A percentile compares a stretch with the other conserved stretches of the same genome.
These are phyloP conservation scores for Chrysocyon brachyurus DNA, from an alignment of 2,797 vertebrate genomes.

Conservation along the genomic window DNA sequence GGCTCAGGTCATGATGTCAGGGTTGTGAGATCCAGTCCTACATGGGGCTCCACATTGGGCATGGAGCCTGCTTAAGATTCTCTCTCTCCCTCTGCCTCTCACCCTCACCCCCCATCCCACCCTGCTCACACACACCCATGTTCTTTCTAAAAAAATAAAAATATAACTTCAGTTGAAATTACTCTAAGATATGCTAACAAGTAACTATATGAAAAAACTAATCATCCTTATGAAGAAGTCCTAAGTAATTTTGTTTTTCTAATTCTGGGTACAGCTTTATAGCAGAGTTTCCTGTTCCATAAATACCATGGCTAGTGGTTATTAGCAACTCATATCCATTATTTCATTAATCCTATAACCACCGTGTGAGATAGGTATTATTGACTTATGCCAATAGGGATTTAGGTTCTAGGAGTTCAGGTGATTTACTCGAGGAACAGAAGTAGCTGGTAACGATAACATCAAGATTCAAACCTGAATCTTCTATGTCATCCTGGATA, in stretches of 20 bases:
- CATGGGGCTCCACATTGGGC: neutral
- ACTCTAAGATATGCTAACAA: constrained; percentile 23
- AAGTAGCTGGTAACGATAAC: neutral
- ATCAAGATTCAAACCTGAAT: constrained; percentile 4
- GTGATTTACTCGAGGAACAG: neutral
- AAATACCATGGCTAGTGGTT: neutral
- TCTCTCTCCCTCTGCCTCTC: neutral
- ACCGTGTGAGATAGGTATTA: neutral
- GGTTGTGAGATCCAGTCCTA: neutral
- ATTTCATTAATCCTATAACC: neutral
- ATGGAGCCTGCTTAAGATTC: neutral
- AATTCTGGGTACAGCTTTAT: constrained; percentile 15
- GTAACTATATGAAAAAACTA: constrained; percentile 25
- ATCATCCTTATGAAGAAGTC: constrained; percentile 1
- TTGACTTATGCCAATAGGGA: neutral
- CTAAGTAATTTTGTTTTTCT: constrained; percentile 35
- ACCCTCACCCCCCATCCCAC: neutral
- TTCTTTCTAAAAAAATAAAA: neutral
- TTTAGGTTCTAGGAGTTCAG: neutral
- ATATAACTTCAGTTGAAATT: constrained; percentile 46
- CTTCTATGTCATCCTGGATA: neutral
- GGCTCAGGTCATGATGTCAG: neutral
- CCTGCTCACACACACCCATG: neutral
- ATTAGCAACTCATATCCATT: neutral
- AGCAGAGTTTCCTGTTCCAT: neutral